These are phyloP conservation scores for Halictus rubicundus DNA, from an alignment of 1,140 invertebrate genomes.

Conservation along the genomic window DNA sequence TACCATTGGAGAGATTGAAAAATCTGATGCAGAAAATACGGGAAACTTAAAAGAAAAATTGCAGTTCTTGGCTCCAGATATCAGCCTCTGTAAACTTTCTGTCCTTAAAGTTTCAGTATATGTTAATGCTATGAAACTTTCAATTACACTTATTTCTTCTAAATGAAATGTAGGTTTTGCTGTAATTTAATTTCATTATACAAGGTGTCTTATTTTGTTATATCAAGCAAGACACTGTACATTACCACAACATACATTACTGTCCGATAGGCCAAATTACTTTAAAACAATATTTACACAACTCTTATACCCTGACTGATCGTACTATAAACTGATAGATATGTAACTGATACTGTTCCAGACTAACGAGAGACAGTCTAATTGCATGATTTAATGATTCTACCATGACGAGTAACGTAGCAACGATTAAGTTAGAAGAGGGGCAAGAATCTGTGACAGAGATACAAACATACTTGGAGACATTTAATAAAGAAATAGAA, in stretches of 20 bases:
- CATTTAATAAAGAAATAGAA: conserved; percentile 92
- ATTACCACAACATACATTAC: too few species aligned
- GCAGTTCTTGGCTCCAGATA: background rate
- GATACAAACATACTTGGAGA: conserved; percentile 91
- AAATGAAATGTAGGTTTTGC: background rate
- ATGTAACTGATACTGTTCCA: conserved; percentile 35
- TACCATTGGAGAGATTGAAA: too few species aligned
- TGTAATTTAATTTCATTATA: background rate
- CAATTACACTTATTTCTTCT: background rate
- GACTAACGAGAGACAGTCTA: conserved; percentile 36
- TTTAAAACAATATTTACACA: background rate
- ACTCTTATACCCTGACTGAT: background rate
- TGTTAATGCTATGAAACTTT: background rate
- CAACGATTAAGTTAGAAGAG: conserved; percentile 77
- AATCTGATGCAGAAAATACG: background rate
- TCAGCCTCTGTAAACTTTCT: background rate
- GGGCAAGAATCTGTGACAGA: conserved; percentile 84
- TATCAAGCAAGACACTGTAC: too few species aligned
- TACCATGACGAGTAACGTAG: conserved; percentile 76
- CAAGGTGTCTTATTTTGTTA: too few species aligned
- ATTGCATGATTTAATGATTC: conserved; percentile 60
- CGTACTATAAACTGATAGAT: background rate
- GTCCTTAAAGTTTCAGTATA: background rate
- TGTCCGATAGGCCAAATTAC: background rate
- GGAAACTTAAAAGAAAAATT: background rate